A percentile compares a stretch with the other conserved stretches of the same genome.
phyloP scores from a whole-genome alignment of 1,140 invertebrate genomes.

The Listronotus oregonensis region DNA sequence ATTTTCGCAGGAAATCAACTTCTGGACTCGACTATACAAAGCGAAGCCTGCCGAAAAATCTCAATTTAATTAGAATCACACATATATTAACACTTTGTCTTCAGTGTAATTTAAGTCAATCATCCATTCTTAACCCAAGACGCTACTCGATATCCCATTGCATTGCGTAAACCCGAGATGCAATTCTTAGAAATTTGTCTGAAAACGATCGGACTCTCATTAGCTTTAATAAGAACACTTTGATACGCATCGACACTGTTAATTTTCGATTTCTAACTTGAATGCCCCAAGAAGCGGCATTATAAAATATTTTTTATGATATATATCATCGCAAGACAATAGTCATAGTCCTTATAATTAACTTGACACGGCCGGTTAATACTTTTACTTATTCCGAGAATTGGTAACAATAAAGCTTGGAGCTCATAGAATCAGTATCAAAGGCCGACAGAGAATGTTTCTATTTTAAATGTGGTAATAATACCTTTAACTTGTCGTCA shows the following conservation, averaged over 20 bases:
- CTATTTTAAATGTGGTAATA: too few species aligned
- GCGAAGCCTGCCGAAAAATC: too few species aligned
- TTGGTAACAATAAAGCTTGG: constrained; percentile 2
- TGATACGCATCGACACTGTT: constrained; percentile 30
- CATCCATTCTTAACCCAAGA: too few species aligned
- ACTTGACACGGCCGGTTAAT: constrained; percentile 8
- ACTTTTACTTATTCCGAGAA: constrained; percentile 27
- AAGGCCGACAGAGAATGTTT: too few species aligned
- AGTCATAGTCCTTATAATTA: constrained; percentile 19
- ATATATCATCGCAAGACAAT: constrained; percentile 14
- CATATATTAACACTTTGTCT: too few species aligned
- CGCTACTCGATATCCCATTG: background rate
- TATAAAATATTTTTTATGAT: constrained; percentile 6
- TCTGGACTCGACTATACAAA: too few species aligned
- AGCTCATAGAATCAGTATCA: too few species aligned
- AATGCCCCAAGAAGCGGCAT: constrained; percentile 13
- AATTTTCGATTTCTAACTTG: constrained; percentile 29
- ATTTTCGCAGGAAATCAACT: too few species aligned
- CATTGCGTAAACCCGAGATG: constrained; percentile 29
- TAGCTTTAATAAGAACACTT: constrained; percentile 28
- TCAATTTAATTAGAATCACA: too few species aligned
- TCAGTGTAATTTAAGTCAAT: too few species aligned
- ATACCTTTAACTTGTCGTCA: too few species aligned
- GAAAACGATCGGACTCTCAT: constrained; percentile 27
- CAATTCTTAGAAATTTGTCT: constrained; percentile 31